Conservation (phyloP, 2,888 invertebrate species). For the Drosophila koepferae region DNA sequence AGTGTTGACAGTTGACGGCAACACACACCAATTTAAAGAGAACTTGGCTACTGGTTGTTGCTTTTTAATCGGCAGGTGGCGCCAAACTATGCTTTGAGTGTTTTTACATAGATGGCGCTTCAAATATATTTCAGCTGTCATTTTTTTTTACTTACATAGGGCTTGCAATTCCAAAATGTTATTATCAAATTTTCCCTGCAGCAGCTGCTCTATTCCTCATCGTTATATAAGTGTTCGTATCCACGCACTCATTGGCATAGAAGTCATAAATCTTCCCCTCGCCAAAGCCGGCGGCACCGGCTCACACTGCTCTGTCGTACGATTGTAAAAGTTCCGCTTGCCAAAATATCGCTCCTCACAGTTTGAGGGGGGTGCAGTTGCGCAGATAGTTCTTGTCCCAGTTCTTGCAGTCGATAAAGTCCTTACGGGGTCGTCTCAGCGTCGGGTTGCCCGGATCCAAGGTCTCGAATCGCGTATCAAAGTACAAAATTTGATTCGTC, state of each 20-base stretch:
- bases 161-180: conserved; percentile 49
- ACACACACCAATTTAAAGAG: neutral
- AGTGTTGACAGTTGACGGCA: neutral
- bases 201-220: conserved; percentile 63
- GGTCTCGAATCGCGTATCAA: conserved; percentile 78
- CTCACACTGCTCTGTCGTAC: conserved; percentile 72
- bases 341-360: conserved; percentile 87
- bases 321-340: conserved; percentile 86
- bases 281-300: conserved; percentile 35
- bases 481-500: conserved; percentile 61
- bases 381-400: conserved; percentile 86
- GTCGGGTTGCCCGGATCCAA: conserved; percentile 69
- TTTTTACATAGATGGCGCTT: conserved; percentile 27
- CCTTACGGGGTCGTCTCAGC: conserved; percentile 61
- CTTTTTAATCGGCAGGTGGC: conserved; percentile 19
- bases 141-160: conserved; percentile 13
- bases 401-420: conserved; percentile 74
- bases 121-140: conserved; percentile 6
- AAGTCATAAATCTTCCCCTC: conserved; percentile 51
- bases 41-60: conserved; percentile 10
- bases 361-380: conserved; percentile 86
- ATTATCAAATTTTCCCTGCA: conserved; percentile 51
- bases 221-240: conserved; percentile 54
- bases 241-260: conserved; percentile 67
- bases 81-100: neutral